Base-by-base conservation (phyloP, 2,888 invertebrate species). In the Patella caerulea region DNA sequence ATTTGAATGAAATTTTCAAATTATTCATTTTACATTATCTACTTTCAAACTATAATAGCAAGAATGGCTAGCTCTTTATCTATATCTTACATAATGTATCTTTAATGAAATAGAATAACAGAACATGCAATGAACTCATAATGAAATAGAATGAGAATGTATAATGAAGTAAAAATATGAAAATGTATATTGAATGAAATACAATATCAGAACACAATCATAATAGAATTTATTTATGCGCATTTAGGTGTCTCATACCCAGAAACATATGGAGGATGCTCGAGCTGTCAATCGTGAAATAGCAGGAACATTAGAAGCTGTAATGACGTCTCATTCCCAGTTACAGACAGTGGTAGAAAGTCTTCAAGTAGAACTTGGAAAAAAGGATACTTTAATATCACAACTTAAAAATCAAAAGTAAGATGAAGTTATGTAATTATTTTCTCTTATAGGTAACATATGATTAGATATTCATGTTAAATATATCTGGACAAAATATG, bases 281-380 rank as follows among this genome's bases (percentile, higher is more conserved):
- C 87, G 89, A 76, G 80, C 86, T 12, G 90, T 90, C 72, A 89
- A 88, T 78, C 86, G 87, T 79, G 89, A 90, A 78, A 88, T 91
- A 52, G 85, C 89, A 0, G 83, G 83, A 19, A 90, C 90, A 0
- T 83, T 91, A 52, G 90, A 90, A 81, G 86, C 88, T 5, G 88
- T 91, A 59, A 89, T 91, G 89, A 75, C 86, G 7, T 90, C 91
- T 2, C 90, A 91, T 79, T 82, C 85, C 1, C 89, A 89, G 79
- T 83, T 91, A 45, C 90, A 91, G 83, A 80, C 82, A 3, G 86
- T 88, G 3, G 85, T 90, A 7, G 90, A 90, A 79, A 83, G 83
- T 55, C 82, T 91, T 52, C 90, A 91, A 83, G 78, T 84, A 9
- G 84, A 88, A 45, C 86, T 89, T 0, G 65, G 65, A 19, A 65